These are phyloP conservation scores for Salvelinus sp. DNA, from an alignment of 2,113 vertebrate genomes.

Conservation along the genomic window DNA sequence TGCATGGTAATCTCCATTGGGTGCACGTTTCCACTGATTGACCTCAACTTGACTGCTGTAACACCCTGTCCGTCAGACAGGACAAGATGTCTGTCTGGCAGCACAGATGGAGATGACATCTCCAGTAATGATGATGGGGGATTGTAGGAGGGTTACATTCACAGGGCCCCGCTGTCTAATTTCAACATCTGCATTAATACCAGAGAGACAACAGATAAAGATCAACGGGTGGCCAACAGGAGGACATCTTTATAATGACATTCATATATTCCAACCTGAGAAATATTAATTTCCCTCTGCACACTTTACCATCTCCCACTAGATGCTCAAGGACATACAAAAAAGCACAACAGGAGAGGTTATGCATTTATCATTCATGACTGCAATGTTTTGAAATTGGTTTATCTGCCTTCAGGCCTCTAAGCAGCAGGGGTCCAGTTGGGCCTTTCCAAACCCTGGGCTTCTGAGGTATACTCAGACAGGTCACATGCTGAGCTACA, in stretches of 20 bases:
- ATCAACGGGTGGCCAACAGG: slow-evolving; percentile 41
- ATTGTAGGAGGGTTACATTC: slow-evolving; percentile 16
- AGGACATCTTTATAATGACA: slow-evolving; percentile 40
- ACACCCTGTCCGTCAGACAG: background rate
- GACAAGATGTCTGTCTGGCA: slow-evolving; percentile 11
- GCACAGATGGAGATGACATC: slow-evolving; percentile 28
- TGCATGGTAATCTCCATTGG: no score
- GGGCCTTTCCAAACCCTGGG: no score
- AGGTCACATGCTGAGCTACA: no score
- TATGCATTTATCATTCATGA: background rate
- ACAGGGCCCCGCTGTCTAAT: slow-evolving; percentile 44
- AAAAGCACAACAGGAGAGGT: background rate
- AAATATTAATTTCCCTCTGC: background rate
- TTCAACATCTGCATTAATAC: slow-evolving; percentile 42
- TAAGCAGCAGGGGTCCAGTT: background rate
- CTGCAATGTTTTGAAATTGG: background rate
- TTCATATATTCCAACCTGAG: slow-evolving; percentile 57
- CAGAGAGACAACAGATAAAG: slow-evolving; percentile 31
- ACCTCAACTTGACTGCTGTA: background rate
- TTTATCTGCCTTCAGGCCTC: background rate
- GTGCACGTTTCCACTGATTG: background rate
- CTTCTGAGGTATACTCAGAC: no score
- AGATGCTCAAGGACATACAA: background rate
- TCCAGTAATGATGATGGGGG: slow-evolving; percentile 20
- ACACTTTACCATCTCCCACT: background rate